Percentiles rank a stretch among this genome's conserved stretches.
phyloP scores from a whole-genome alignment of 92 coral and sea anemone species.

The Meandrina meandrites region DNA sequence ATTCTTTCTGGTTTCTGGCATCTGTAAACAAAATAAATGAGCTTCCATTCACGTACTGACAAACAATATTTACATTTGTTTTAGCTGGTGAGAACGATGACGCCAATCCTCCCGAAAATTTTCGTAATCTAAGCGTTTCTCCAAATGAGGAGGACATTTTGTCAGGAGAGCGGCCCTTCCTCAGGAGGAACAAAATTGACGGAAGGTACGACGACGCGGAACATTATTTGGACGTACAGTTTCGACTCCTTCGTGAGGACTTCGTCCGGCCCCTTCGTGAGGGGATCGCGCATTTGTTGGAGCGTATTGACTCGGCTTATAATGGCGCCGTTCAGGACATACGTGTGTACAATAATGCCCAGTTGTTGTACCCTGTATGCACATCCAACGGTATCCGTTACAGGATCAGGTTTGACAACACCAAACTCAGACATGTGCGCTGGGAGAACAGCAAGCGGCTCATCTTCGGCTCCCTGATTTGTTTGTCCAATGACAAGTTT shows the following conservation, averaged over 20 bases:
- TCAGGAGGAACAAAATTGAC: constrained; percentile 74
- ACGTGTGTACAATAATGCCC: constrained; percentile 74
- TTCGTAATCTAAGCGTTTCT: constrained; percentile 71
- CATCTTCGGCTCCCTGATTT: constrained; percentile 86
- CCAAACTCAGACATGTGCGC: constrained; percentile 55
- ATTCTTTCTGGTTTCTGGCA: background rate
- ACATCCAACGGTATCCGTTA: constrained; percentile 64
- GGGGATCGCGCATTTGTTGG: constrained; percentile 72
- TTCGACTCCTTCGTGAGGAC: constrained; percentile 89
- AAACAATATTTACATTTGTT: background rate
- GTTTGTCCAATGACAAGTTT: constrained; percentile 90
- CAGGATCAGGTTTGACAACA: constrained; percentile 74
- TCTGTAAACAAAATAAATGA: background rate
- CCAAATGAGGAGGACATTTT: constrained; percentile 79
- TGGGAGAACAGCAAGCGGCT: constrained; percentile 97
- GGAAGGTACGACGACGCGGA: constrained; percentile 71
- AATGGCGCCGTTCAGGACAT: constrained; percentile 47
- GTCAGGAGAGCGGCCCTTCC: constrained; percentile 48
- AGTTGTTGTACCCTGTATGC: constrained; percentile 63
- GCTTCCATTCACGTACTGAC: background rate
- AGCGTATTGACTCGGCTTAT: constrained; percentile 34
- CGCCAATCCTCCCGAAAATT: constrained; percentile 83
- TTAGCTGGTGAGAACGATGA: constrained; percentile 54
- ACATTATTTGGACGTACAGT: constrained; percentile 96
- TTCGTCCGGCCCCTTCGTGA: constrained; percentile 86